Evolutionary conservation across 2,797 vertebrate genomes (phyloP).

Genomic region (Emys orbicularis): DNA sequence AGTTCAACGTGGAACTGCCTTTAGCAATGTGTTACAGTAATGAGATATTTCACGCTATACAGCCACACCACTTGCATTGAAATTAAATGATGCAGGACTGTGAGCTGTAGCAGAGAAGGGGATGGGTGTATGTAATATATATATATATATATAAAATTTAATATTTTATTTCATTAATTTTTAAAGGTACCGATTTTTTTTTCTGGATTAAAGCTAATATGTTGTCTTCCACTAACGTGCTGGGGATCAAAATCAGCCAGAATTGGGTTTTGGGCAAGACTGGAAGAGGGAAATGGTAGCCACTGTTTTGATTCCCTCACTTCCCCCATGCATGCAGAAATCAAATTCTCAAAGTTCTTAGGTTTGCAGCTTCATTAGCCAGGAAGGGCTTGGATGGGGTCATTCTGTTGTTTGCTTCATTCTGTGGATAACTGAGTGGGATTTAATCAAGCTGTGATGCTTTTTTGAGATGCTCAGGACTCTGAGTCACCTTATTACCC

Average conservation of each 20-base stretch:
- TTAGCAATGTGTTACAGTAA: background rate
- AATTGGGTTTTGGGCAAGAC: accelerated
- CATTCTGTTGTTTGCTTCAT: accelerated
- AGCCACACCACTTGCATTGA: background rate
- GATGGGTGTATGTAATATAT: background rate
- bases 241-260: background rate
- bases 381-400: accelerated
- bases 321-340: background rate
- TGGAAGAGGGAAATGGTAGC: background rate
- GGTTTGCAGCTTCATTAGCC: accelerated
- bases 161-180: too few species aligned
- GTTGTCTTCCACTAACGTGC: background rate
- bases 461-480: background rate
- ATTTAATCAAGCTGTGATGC: accelerated
- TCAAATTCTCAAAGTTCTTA: accelerated
- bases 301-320: accelerated
- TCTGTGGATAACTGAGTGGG: accelerated
- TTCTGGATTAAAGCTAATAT: background rate
- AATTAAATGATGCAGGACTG: background rate
- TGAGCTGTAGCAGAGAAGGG: background rate
- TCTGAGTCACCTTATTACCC: background rate
- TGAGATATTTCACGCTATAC: too few species aligned
- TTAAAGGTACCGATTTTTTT: background rate
- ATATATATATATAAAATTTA: too few species aligned
- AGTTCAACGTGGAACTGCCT: accelerated